Conservation (phyloP, 2,797 vertebrate species). For the Simalia tracyae region DNA sequence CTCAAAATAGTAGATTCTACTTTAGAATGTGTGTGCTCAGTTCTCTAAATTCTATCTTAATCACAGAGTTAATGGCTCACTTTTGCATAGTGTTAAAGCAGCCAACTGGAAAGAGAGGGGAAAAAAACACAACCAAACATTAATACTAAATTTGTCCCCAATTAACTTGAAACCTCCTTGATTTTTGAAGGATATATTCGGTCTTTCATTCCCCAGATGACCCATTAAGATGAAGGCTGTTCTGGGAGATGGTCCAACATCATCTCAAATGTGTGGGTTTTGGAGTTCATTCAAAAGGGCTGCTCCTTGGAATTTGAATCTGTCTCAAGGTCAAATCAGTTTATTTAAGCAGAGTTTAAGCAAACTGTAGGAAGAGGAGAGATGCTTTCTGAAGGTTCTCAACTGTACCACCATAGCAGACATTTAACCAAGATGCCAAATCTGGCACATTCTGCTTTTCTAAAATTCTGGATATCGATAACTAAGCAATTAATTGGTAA, state of each 20-base stretch:
- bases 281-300: slow-evolving; percentile 64
- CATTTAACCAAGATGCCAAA: not conserved
- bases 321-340: slow-evolving; percentile 61
- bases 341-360: slow-evolving; percentile 68
- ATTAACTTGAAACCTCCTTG: slow-evolving; percentile 56
- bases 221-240: slow-evolving; percentile 60
- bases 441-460: not conserved
- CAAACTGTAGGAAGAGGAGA: slow-evolving; percentile 57
- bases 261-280: slow-evolving; percentile 64
- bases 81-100: not conserved
- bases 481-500: slow-evolving; percentile 7
- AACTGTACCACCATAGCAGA: not conserved
- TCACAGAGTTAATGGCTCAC: not conserved
- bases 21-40: not conserved
- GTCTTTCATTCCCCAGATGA: slow-evolving; percentile 45
- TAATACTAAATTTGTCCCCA: slow-evolving; percentile 39
- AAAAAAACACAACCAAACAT: not conserved
- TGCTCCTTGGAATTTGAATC: slow-evolving; percentile 60
- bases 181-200: slow-evolving; percentile 41
- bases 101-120: not conserved
- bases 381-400: slow-evolving; percentile 39
- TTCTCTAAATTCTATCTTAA: not conserved
- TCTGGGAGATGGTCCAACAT: slow-evolving; percentile 69
- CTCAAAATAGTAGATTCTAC: not conserved
- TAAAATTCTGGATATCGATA: not conserved